phyloP scores from a whole-genome alignment of 2,888 invertebrate genomes.

The Apantesis nais region DNA sequence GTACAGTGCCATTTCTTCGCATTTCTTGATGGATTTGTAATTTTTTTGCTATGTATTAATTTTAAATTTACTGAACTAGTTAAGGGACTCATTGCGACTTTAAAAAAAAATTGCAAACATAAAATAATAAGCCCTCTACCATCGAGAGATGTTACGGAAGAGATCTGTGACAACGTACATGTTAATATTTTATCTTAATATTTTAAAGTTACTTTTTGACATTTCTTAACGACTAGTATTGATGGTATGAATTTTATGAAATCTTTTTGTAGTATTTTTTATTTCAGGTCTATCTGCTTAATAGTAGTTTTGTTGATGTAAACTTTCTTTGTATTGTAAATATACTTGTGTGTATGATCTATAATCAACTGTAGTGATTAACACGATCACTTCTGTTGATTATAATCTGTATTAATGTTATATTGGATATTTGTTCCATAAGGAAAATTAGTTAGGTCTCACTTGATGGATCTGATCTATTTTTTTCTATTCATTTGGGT shows the following conservation, averaged over 20 bases:
- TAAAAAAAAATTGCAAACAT: too few relatives aligned
- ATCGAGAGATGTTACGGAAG: neutral
- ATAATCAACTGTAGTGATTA: neutral
- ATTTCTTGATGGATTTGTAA: neutral
- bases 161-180: neutral
- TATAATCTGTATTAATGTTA: neutral
- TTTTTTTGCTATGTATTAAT: too few relatives aligned
- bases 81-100: neutral
- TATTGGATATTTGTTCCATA: neutral
- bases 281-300: neutral
- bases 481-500: neutral
- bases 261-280: neutral
- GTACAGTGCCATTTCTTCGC: neutral
- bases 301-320: neutral
- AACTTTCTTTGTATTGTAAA: neutral
- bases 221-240: neutral
- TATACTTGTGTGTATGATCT: neutral
- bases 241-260: neutral
- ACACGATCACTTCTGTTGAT: too few relatives aligned
- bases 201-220: neutral
- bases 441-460: neutral
- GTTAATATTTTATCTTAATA: neutral
- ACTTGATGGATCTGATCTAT: neutral
- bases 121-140: too few relatives aligned
- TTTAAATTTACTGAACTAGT: neutral